Evolutionary conservation across 2,797 vertebrate species (phyloP), one percentile per base, ranked within the genome.

Genomic region (Brachymystax lenok): DNA sequence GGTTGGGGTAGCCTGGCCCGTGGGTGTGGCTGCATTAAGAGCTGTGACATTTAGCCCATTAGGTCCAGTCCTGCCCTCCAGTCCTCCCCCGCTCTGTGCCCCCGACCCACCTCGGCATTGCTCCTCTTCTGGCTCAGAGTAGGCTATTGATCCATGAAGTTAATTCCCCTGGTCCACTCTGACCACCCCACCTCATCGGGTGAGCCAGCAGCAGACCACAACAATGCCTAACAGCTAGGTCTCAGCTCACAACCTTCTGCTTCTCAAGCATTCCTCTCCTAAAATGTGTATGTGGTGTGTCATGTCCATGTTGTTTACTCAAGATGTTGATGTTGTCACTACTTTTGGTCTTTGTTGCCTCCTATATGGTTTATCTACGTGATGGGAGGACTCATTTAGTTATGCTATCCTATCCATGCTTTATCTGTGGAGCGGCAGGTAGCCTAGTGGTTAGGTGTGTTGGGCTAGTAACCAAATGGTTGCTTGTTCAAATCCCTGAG

Each of bases 31-130:
- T 80, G 66, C 78, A 81, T 56, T 13, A 63, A 10, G 21, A 83
- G 69, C 76, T 61, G 19, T 79, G 80, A 86, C 82, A 83, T 85
- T 83, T 76, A 74, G 66, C 73, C 82, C 74, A 77, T 61, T 64
- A 28, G 54, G 59, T 24, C 24, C 59, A 24, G 24, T 12, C 8
- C 21, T 3, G 59, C 21, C 59, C 59, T 10, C 1, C n/a, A 21
- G 59, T 21, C 59, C 21, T 24, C 59, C 6, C 21, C 21, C 3
- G 21, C 5, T 54, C 52, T 54, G 17, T 16, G 52, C 52, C 52
- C 17, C 17, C 1, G 52, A 16, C 17, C 52, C 16, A 54, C 13
- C 5, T 27, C 21, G 12, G 59, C 59, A 10, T 10, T n/a, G 46
- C 24, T 24, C 24, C 24, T 24, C 24, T 24, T 24, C 24, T 24